Percentiles rank a stretch among this genome's conserved stretches.
Conservation (phyloP, 2,888 invertebrate genomes). For the Eupithecia tripunctaria region DNA sequence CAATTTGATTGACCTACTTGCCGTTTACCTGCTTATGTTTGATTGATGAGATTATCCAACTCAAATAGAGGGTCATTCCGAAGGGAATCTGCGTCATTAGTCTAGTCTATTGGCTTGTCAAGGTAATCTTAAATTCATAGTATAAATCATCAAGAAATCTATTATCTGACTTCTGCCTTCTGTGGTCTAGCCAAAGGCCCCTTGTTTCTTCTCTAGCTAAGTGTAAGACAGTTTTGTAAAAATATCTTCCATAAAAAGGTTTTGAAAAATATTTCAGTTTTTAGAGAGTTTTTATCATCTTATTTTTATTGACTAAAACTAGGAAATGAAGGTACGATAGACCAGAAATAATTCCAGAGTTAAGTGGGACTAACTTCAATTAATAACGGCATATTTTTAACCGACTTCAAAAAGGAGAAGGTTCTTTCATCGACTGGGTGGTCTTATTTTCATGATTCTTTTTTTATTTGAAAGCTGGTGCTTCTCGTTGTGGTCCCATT, state of each 20-base stretch:
- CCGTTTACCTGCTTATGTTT: not conserved
- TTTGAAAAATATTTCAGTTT: too few relatives aligned
- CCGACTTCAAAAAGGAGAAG: too few relatives aligned
- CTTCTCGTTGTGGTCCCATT: too few relatives aligned
- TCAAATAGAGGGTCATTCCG: conserved; percentile 5
- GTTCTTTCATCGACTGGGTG: too few relatives aligned
- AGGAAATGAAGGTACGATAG: too few relatives aligned
- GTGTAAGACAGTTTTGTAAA: too few relatives aligned
- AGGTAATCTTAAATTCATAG: not conserved
- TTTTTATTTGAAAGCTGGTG: too few relatives aligned
- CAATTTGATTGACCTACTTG: conserved; percentile 4
- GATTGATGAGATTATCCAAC: conserved; percentile 1
- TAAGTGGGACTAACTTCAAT: not conserved
- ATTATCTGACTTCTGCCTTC: not conserved
- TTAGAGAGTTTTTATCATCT: too few relatives aligned
- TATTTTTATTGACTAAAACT: too few relatives aligned
- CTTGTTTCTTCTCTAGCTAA: not conserved
- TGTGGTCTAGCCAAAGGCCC: not conserved
- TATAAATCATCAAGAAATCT: not conserved
- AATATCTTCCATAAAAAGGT: too few relatives aligned
- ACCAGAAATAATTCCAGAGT: too few relatives aligned
- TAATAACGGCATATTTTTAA: not conserved
- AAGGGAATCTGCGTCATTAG: not conserved
- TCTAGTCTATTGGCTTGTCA: not conserved
- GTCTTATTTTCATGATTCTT: too few relatives aligned